Percentiles rank a stretch among this genome's conserved stretches.
phyloP scores from a whole-genome alignment of 2,888 invertebrate genomes.

The Diplolepis rosae region DNA sequence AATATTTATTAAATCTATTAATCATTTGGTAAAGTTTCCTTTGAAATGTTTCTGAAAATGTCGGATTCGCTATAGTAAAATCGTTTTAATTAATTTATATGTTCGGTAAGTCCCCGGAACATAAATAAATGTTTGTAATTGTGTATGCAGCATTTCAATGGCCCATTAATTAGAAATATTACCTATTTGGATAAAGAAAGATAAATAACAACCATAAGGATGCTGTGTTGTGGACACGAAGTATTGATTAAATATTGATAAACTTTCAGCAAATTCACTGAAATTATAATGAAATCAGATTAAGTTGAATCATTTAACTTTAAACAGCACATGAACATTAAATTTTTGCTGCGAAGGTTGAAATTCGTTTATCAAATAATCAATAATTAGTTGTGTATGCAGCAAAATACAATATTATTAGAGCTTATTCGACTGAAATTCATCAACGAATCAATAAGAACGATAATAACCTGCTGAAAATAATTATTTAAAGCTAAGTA shows the following conservation, averaged over 20 bases:
- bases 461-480: too few species aligned
- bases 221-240: not conserved
- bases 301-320: not conserved
- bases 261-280: not conserved
- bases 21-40: too few species aligned
- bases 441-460: too few species aligned
- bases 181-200: not conserved
- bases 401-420: too few species aligned
- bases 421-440: too few species aligned
- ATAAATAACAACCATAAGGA: not conserved
- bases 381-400: too few species aligned
- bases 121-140: not conserved
- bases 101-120: not conserved
- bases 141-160: not conserved
- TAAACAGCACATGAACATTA: slow-evolving; percentile 20
- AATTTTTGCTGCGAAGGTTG: slow-evolving; percentile 10
- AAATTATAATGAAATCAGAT: not conserved
- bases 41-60: too few species aligned
- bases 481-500: too few species aligned
- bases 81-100: not conserved
- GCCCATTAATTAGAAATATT: not conserved
- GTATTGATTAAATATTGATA: not conserved
- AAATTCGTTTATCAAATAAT: not conserved
- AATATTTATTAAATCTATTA: too few species aligned
- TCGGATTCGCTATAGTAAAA: too few species aligned